Conservation (phyloP, 1,140 invertebrate genomes). For the Aphidius ervi region DNA sequence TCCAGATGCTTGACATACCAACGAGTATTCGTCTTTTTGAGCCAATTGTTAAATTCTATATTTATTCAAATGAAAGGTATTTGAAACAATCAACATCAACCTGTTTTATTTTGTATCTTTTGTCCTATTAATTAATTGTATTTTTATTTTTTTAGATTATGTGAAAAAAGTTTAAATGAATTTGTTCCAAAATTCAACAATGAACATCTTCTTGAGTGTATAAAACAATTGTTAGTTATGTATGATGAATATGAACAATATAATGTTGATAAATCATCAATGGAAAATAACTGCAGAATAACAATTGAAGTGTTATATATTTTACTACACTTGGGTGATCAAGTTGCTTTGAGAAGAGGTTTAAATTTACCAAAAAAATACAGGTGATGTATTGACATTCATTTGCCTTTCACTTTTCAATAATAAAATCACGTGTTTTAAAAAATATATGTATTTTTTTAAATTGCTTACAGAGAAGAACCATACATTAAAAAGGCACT, state of each 20-base stretch:
- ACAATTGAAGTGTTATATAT: constrained; percentile 59
- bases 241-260: constrained; percentile 53
- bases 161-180: constrained; percentile 45
- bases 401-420: not conserved
- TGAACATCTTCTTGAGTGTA: constrained; percentile 59
- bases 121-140: constrained; percentile 13
- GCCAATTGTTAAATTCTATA: constrained; percentile 64
- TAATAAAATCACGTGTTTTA: not conserved
- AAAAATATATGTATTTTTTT: not conserved
- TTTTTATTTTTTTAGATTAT: constrained; percentile 49
- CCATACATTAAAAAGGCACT: constrained; percentile 36
- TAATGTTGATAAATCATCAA: constrained; percentile 7
- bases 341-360: constrained; percentile 50
- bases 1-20: constrained; percentile 59
- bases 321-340: constrained; percentile 58
- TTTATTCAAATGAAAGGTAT: constrained; percentile 66
- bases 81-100: constrained; percentile 12
- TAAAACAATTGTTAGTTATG: constrained; percentile 54
- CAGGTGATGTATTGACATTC: constrained; percentile 30
- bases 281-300: constrained; percentile 31
- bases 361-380: constrained; percentile 40
- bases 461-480: constrained; percentile 21
- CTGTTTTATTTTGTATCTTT: constrained; percentile 1
- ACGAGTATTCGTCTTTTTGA: constrained; percentile 60
- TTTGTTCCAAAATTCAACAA: constrained; percentile 60